Evolutionary conservation across 2,113 vertebrate species (phyloP).

Genomic region (Pristiophorus japonicus): DNA sequence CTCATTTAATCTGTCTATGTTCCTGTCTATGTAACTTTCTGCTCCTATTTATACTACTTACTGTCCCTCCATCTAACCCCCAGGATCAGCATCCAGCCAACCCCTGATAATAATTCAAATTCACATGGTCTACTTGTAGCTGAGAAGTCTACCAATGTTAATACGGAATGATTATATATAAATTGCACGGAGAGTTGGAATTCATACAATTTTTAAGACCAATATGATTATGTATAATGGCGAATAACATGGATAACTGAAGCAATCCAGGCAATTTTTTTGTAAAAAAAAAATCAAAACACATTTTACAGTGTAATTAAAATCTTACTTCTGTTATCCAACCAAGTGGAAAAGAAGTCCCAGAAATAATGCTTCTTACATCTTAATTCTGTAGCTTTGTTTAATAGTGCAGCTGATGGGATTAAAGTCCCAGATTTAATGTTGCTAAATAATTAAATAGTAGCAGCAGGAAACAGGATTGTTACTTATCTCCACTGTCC

Average conservation of each 20-base stretch:
- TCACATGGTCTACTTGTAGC: not conserved
- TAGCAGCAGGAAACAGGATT: not conserved
- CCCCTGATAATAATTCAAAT: not conserved
- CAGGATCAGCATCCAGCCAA: not conserved
- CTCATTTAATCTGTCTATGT: not conserved
- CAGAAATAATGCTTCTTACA: not conserved
- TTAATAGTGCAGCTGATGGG: not conserved
- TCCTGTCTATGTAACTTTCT: not conserved
- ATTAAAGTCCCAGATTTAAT: not conserved
- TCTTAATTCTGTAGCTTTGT: not conserved
- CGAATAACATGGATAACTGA: not conserved
- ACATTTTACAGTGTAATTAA: not conserved
- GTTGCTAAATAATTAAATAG: not conserved
- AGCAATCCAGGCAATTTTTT: not conserved
- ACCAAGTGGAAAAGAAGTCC: not conserved
- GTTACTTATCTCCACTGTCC: not conserved
- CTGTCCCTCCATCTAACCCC: not conserved
- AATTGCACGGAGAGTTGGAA: not conserved
- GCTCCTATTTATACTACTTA: not conserved
- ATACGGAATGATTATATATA: not conserved
- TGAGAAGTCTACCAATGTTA: not conserved
- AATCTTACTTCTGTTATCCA: not conserved
- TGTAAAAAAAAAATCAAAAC: not conserved
- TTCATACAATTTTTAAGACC: not conserved
- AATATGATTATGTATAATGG: not conserved